Conservation (phyloP, 2,797 vertebrate species). For the Mastacembelus armatus region DNA sequence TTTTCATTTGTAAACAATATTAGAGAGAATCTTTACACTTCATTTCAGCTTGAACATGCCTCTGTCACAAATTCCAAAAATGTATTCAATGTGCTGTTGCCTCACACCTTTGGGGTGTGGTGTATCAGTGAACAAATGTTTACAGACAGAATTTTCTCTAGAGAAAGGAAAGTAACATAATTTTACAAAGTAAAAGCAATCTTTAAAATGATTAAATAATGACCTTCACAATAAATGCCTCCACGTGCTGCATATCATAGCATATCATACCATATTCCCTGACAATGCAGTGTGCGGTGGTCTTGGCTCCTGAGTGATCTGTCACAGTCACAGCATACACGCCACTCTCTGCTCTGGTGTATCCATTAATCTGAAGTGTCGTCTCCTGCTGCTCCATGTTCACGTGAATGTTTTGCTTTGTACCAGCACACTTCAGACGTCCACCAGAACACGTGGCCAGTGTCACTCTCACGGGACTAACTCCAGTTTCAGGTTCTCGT, state of each 20-base stretch:
- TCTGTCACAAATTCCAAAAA: background rate
- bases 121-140: background rate
- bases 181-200: background rate
- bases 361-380: slow-evolving; percentile 67
- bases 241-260: slow-evolving; percentile 19
- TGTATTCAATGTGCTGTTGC: background rate
- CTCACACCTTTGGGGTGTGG: background rate
- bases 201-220: background rate
- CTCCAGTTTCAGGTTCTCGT: slow-evolving; percentile 51
- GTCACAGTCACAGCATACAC: slow-evolving; percentile 76
- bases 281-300: slow-evolving; percentile 67
- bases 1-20: slow-evolving; percentile 1
- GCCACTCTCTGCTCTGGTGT: slow-evolving; percentile 63
- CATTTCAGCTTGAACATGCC: background rate
- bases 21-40: background rate
- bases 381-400: slow-evolving; percentile 59
- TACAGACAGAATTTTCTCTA: background rate
- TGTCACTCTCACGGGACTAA: slow-evolving; percentile 10
- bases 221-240: background rate
- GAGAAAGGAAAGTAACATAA: background rate
- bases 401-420: slow-evolving; percentile 30
- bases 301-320: slow-evolving; percentile 55
- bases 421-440: slow-evolving; percentile 35
- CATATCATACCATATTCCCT: slow-evolving; percentile 80
- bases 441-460: slow-evolving; percentile 75